These are phyloP conservation scores for Oncorhynchus gorbuscha DNA, from an alignment of 2,113 vertebrate species.

Conservation along the genomic window DNA sequence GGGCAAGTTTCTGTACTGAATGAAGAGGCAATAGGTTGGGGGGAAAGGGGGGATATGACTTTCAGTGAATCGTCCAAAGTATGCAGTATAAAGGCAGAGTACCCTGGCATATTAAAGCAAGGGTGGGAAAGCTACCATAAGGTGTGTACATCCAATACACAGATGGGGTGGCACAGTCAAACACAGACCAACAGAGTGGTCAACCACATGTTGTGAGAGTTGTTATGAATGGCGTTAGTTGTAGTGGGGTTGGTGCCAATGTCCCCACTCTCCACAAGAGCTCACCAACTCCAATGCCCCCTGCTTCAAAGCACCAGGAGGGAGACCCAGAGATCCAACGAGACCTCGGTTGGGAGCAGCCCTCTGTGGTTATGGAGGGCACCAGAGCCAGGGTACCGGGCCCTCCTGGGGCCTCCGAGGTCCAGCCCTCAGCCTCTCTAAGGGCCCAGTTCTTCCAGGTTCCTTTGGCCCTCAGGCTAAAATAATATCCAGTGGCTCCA, in stretches of 20 bases:
- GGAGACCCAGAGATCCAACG: neutral
- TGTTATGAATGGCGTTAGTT: neutral
- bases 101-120: neutral
- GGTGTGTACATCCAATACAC: neutral
- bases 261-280: neutral
- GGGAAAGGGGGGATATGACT: neutral
- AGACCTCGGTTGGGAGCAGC: neutral
- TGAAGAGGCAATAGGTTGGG: neutral
- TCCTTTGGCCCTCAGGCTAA: slow-evolving; percentile 76
- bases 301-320: neutral
- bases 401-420: slow-evolving; percentile 71
- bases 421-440: slow-evolving; percentile 75
- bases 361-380: neutral
- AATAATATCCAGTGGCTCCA: slow-evolving; percentile 93
- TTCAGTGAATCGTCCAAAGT: neutral
- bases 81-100: neutral
- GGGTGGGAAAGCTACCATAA: neutral
- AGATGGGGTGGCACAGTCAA: neutral
- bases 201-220: neutral
- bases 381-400: neutral
- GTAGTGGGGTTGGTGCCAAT: neutral
- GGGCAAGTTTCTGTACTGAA: neutral
- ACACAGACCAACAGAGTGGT: neutral
- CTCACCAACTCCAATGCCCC: neutral
- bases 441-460: slow-evolving; percentile 79